Percentiles rank a stretch among this genome's conserved stretches.
Conservation (phyloP, 92 coral and sea anemone species). For the Porites cylindrica region DNA sequence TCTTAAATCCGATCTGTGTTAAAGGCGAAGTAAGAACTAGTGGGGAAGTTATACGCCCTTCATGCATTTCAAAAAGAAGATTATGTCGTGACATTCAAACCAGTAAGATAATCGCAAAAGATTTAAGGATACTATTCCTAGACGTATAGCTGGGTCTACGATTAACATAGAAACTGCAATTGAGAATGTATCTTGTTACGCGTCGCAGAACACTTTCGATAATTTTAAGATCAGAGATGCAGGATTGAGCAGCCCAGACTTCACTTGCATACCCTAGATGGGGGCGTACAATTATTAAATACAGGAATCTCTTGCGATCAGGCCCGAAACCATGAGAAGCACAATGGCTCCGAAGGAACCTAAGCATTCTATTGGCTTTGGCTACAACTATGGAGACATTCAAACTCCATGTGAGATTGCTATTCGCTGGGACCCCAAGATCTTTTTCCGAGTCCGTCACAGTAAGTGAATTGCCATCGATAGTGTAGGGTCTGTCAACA, state of each 20-base stretch:
- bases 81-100: too few relatives aligned
- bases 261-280: not conserved
- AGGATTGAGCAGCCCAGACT: not conserved
- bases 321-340: not conserved
- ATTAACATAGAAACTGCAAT: not conserved
- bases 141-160: too few relatives aligned
- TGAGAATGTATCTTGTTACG: too few relatives aligned
- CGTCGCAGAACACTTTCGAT: not conserved
- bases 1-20: too few relatives aligned
- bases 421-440: constrained; percentile 44
- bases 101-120: too few relatives aligned
- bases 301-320: not conserved
- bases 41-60: too few relatives aligned
- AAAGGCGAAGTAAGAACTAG: too few relatives aligned
- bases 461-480: constrained; percentile 40
- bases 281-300: not conserved
- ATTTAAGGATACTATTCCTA: too few relatives aligned
- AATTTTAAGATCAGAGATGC: too few relatives aligned
- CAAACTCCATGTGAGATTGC: constrained; percentile 51
- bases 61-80: too few relatives aligned
- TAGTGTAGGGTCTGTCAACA: constrained; percentile 28
- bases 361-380: constrained; percentile 51
- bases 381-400: constrained; percentile 44
- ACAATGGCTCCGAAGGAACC: constrained; percentile 29
- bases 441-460: constrained; percentile 48